phyloP scores from a whole-genome alignment of 2,113 vertebrate genomes.

The Chamaea fasciata region DNA sequence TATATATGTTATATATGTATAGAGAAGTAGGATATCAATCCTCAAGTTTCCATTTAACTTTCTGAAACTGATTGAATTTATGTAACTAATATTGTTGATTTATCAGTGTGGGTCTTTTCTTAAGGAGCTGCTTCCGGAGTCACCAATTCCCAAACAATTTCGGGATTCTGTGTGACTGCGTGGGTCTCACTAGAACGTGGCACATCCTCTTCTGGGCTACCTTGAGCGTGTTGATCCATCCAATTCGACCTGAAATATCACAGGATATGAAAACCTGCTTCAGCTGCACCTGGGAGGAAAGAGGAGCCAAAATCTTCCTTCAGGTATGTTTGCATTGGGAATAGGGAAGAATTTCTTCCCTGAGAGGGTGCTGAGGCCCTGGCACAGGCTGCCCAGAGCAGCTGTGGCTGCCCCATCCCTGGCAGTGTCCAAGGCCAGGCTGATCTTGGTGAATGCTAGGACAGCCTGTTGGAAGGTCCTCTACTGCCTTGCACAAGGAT shows the following conservation, averaged over 20 bases:
- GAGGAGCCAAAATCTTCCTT: background rate
- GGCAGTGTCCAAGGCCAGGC: background rate
- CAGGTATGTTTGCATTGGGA: background rate
- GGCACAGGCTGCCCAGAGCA: background rate
- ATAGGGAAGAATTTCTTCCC: background rate
- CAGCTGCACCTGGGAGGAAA: background rate
- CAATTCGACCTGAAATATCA: background rate
- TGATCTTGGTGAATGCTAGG: background rate
- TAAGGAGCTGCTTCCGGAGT: background rate
- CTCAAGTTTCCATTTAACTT: background rate
- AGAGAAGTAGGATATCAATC: background rate
- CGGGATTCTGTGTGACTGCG: background rate
- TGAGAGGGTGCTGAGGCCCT: background rate
- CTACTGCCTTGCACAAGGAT: background rate
- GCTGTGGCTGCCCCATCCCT: background rate
- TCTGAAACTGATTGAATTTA: background rate
- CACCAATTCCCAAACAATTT: background rate
- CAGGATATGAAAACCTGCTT: background rate
- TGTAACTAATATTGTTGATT: background rate
- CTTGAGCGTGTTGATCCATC: accelerated
- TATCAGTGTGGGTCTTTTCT: background rate
- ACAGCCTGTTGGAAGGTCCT: background rate
- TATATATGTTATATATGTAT: background rate
- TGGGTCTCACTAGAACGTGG: background rate
- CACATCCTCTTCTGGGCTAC: background rate